Percentiles rank a stretch among this genome's conserved stretches.
Conservation (phyloP, 2,113 vertebrate genomes). For the Illadopsis cleaveri region DNA sequence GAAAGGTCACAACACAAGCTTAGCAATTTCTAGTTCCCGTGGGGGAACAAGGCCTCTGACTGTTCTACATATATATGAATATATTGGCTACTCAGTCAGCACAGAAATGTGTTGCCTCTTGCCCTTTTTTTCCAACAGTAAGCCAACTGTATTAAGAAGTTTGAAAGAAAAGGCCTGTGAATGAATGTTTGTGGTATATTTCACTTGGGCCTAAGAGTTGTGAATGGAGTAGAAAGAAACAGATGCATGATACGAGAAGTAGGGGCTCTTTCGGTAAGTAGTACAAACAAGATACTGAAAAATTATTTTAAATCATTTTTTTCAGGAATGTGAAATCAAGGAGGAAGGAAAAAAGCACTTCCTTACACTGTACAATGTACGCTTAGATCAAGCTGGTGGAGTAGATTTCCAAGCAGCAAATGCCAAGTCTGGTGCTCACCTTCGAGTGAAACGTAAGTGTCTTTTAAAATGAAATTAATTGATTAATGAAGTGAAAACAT, state of each 20-base stretch:
- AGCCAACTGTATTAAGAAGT: not conserved
- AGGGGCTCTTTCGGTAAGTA: not conserved
- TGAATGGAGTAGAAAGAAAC: not conserved
- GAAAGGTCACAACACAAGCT: not conserved
- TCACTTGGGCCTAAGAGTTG: not conserved
- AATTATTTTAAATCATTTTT: not conserved
- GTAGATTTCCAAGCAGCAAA: conserved; percentile 95
- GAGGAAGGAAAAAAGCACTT: conserved; percentile 89
- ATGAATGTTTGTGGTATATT: not conserved
- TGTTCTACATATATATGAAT: not conserved
- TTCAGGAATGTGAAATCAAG: conserved; percentile 94
- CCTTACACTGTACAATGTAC: conserved; percentile 89
- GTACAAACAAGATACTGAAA: not conserved
- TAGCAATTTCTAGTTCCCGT: not conserved
- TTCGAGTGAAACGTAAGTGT: conserved; percentile 92
- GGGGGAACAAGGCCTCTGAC: not conserved
- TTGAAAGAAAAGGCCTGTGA: not conserved
- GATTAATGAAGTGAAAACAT: not conserved
- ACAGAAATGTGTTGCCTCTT: not conserved
- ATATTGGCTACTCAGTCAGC: not conserved
- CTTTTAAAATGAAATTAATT: not conserved
- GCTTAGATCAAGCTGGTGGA: conserved; percentile 86
- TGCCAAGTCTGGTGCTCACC: conserved; percentile 91
- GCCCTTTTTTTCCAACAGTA: not conserved
- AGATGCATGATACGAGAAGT: not conserved